A percentile compares a stretch with the other conserved stretches of the same genome.
Conservation (phyloP, 92 coral and sea anemone species). For the Paragorgia papillata region DNA sequence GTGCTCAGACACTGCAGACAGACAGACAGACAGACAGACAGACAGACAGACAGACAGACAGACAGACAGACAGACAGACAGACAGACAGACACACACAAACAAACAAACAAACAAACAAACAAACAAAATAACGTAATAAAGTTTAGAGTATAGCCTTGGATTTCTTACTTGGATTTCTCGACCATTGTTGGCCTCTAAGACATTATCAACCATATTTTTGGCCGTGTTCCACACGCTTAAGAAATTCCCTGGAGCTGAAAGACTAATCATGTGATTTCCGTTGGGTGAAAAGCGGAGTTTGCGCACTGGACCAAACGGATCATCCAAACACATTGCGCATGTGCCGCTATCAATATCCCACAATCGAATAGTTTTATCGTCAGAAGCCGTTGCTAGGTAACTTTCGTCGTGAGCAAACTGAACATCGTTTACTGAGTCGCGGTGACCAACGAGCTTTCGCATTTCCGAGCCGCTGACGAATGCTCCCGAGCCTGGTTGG, state of each 20-base stretch:
- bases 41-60: too few species aligned
- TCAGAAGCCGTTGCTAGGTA: conserved; percentile 78
- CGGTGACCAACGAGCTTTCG: conserved; percentile 66
- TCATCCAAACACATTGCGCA: conserved; percentile 56
- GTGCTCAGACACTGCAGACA: too few species aligned
- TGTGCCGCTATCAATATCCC: conserved; percentile 61
- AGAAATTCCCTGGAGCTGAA: conserved; percentile 62
- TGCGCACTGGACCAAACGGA: conserved; percentile 64
- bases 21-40: too few species aligned
- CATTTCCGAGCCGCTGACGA: conserved; percentile 82
- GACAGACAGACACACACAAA: too few species aligned
- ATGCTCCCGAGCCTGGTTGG: conserved; percentile 87
- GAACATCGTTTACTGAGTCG: conserved; percentile 75
- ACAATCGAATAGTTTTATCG: conserved; percentile 72
- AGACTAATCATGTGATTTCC: conserved; percentile 59
- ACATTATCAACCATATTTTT: conserved; percentile 23
- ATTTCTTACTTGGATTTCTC: conserved; percentile 43
- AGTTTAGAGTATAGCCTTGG: too few species aligned
- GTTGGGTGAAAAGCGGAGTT: conserved; percentile 63
- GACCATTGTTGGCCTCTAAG: conserved; percentile 28
- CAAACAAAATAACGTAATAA: too few species aligned
- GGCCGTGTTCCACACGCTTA: conserved; percentile 74
- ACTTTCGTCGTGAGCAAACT: conserved; percentile 67
- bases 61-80: too few species aligned
- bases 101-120: too few species aligned